These are phyloP conservation scores for Rattus norvegicus DNA, from an alignment of 2,113 vertebrate genomes.

Conservation along the genomic window GRCr8 NC_086032.1:12775001-12775500, in stretches of 20 bases:
- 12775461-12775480: constrained; percentile 84
- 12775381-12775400: constrained; percentile 95
- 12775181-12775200: background rate
- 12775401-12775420: constrained; percentile 96
- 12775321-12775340: constrained; percentile 97
- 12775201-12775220: background rate
- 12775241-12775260: background rate
- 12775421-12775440: constrained; percentile 96
- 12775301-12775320: constrained; percentile 96
- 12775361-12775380: constrained; percentile 97
- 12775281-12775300: constrained; percentile 11
- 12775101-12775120: background rate
- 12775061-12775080: constrained; percentile 21
- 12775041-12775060: background rate
- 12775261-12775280: background rate
- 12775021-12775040: background rate
- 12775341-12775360: constrained; percentile 96
- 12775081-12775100: constrained; percentile 10
- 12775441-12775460: constrained; percentile 98
- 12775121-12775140: background rate
- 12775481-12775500: background rate
- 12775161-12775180: background rate
- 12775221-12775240: background rate
- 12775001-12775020: constrained; percentile 29
- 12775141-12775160: background rate